A percentile compares a stretch with the other conserved stretches of the same genome.
phyloP scores from a whole-genome alignment of 2,888 invertebrate genomes.

The Gisinianus flammeolus region DNA sequence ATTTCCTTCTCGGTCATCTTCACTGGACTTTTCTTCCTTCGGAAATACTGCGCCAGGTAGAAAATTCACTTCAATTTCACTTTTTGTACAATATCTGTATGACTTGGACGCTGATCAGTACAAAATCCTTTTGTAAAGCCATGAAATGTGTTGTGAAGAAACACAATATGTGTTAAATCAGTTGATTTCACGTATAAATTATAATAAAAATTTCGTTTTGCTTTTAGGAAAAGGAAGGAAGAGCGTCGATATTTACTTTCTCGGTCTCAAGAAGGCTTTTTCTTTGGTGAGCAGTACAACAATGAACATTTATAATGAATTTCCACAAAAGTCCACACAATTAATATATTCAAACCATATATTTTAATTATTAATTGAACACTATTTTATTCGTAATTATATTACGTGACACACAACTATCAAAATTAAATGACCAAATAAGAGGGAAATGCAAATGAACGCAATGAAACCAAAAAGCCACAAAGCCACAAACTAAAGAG shows the following conservation, averaged over 20 bases:
- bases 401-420: too few species aligned
- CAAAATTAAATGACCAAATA: neutral
- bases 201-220: neutral
- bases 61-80: too few species aligned
- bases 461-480: too few species aligned
- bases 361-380: too few species aligned
- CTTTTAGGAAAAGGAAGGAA: constrained; percentile 9
- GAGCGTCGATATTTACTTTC: constrained; percentile 14
- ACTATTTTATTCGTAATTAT: too few species aligned
- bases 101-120: too few species aligned
- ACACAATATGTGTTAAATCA: neutral
- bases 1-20: constrained; percentile 10
- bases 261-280: constrained; percentile 30
- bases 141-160: neutral
- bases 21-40: constrained; percentile 8
- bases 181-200: neutral
- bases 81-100: too few species aligned
- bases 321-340: too few species aligned
- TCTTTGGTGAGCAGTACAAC: constrained; percentile 21
- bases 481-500: too few species aligned
- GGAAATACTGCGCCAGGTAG: constrained; percentile 22
- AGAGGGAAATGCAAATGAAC: neutral
- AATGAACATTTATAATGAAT: neutral
- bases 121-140: too few species aligned
- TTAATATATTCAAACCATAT: too few species aligned